Conservation (phyloP, 1,140 invertebrate species). For the Drosophila chauvacae region DNA sequence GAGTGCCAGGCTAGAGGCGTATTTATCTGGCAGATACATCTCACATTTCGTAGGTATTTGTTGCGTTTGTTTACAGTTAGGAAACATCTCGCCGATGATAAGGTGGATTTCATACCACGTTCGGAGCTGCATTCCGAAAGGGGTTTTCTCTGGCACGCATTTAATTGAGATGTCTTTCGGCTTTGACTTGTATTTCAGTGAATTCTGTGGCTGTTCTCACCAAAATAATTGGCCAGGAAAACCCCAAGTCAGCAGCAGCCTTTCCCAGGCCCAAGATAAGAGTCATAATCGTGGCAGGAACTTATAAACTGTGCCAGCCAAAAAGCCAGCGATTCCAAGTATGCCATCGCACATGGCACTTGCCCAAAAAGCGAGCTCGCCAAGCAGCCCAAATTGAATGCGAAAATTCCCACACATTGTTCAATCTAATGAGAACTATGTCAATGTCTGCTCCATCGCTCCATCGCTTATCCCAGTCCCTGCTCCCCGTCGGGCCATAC, state of each 20-base stretch:
- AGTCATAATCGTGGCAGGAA: slow-evolving; percentile 24
- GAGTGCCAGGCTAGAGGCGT: slow-evolving; percentile 12
- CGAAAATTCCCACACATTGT: slow-evolving; percentile 67
- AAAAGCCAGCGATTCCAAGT: slow-evolving; percentile 31
- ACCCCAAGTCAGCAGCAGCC: neutral
- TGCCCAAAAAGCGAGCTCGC: slow-evolving; percentile 28
- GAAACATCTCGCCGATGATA: neutral
- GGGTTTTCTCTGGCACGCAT: neutral
- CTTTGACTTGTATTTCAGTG: neutral
- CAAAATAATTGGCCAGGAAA: slow-evolving; percentile 10
- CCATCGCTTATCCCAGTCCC: slow-evolving; percentile 9
- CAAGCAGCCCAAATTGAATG: slow-evolving; percentile 45
- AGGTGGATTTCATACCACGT: neutral
- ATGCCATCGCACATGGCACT: slow-evolving; percentile 39
- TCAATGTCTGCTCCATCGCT: slow-evolving; percentile 54
- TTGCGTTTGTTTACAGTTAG: slow-evolving; percentile 7
- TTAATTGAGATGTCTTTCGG: neutral
- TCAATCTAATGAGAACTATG: slow-evolving; percentile 69
- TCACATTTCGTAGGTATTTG: slow-evolving; percentile 7
- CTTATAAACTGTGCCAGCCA: slow-evolving; percentile 32
- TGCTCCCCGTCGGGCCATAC: slow-evolving; percentile 10
- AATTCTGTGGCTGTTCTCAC: neutral
- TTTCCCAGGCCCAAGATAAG: slow-evolving; percentile 5
- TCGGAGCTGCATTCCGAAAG: slow-evolving; percentile 3
- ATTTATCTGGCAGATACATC: slow-evolving; percentile 28